Base-by-base conservation (phyloP, 2,888 invertebrate genomes). In the Pegoplata infirma region DNA sequence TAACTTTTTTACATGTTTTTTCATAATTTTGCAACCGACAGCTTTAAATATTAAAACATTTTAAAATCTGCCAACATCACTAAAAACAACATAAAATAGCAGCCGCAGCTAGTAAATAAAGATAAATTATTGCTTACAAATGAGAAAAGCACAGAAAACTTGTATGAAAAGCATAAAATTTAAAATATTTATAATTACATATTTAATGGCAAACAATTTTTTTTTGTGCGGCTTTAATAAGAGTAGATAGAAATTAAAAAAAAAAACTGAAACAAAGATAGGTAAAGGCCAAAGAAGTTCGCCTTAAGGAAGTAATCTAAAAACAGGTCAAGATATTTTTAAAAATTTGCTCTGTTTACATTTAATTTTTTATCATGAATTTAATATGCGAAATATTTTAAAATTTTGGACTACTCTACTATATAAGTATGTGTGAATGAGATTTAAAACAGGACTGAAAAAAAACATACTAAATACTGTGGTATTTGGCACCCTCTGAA, bases 121-220 rank as follows among this genome's bases (percentile, higher is more conserved):
- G n/a, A 47, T 47, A 63, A 63, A 63, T 49, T 63, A 63, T 63
- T 16, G 32, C 61, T 47, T 28, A 14, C 17, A 47, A 63, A 49
- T 47, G 19, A 25, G 19, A 23, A 25, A 61, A 46, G 46, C 32
- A 32, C 10, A 2, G 32, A 32, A 40, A 40, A n/a, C 36, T 1
- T 10, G 12, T 40, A 40, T 5, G n/a, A 40, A n/a, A 40, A 40
- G 36, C n/a, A 25, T 5, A 32, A 32, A 32, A 10, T 12, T 40
- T n/a, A n/a, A 40, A 40, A 40, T 40, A 40, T 40, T 40, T 40
- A 40, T 40, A 40, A 40, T 40, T 40, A n/a, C n/a, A n/a, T n/a
- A 40, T 40, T 40, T 40, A 40, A 40, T n/a, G n/a, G 32, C 10
- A 32, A 32, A n/a, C n/a, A n/a, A n/a, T n/a, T n/a, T n/a, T n/a